Evolutionary conservation across 2,113 vertebrate genomes (phyloP), one percentile per base, ranked within the genome.

Genomic region (Chascanopsetta lugubris): DNA sequence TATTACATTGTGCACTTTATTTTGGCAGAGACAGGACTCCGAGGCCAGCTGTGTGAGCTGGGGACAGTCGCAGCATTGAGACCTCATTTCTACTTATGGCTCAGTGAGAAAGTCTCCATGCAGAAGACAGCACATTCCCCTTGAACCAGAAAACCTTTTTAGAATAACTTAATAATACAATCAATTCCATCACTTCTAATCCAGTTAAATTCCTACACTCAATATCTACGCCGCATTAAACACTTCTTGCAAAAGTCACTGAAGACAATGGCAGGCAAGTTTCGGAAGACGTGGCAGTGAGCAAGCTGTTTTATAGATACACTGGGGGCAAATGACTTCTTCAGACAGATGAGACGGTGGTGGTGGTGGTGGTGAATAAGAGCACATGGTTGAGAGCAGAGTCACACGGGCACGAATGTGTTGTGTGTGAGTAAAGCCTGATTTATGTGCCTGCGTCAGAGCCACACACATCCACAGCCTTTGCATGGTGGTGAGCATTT

Each of bases 1-100:
- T 29, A 68, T 77, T 61, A 69, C 62, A 54, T 60, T 66, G 65
- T 59, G 25, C 49, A 59, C 53, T 82, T 59, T 15, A 49, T 32
- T 53, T 45, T 36, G 53, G 53, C 24, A 25, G 53, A 61, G 60
- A 29, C 48, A 26, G 60, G 9, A 12, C 43, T 68, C 24, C 56
- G 30, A 40, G 45, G 73, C 42, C 29, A 72, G 50, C 69, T 38
- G 53, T 7, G 26, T 36, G 25, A 58, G 54, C 27, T 8, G 25
- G 13, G 22, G 21, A 38, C 42, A 34, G 34, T 34, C 26, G 25
- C 45, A 63, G 55, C 36, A 15, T 24, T 48, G 42, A 64, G 40
- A 65, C 25, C 22, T 40, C 0, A 7, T 36, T 59, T 32, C 34
- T 50, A 61, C 48, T 42, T 59, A 21, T 54, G 34, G 38, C 57